Conservation (phyloP, 2,113 vertebrate genomes). For the Arvicanthis niloticus region DNA sequence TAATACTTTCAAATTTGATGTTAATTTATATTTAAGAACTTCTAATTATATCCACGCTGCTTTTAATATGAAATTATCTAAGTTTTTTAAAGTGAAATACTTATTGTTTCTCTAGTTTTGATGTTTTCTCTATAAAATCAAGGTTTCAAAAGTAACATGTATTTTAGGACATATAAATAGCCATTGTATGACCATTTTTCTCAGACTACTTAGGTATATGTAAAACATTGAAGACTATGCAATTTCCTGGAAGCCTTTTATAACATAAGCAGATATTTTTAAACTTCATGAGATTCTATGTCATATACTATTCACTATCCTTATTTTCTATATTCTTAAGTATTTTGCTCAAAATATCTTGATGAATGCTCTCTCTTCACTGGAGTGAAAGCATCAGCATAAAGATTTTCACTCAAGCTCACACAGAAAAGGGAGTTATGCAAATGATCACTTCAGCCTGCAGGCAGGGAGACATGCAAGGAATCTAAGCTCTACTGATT, state of each 20-base stretch:
- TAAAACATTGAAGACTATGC: background rate
- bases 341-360: slow-evolving; percentile 72
- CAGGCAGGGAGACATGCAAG: slow-evolving; percentile 69
- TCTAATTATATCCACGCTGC: background rate
- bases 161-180: slow-evolving; percentile 38
- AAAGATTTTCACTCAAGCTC: slow-evolving; percentile 72
- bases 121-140: slow-evolving; percentile 16
- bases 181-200: background rate
- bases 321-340: slow-evolving; percentile 45
- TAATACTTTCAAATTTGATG: slow-evolving; percentile 21
- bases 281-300: slow-evolving; percentile 34
- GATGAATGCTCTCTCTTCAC: slow-evolving; percentile 80
- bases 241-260: background rate
- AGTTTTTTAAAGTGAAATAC: slow-evolving; percentile 16
- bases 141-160: background rate
- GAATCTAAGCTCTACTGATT: slow-evolving; percentile 55
- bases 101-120: slow-evolving; percentile 9
- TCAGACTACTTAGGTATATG: background rate
- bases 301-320: slow-evolving; percentile 15
- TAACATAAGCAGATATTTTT: background rate
- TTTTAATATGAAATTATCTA: slow-evolving; percentile 44
- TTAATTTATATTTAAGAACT: background rate
- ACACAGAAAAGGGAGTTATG: slow-evolving; percentile 72
- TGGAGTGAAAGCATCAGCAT: slow-evolving; percentile 79
- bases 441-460: slow-evolving; percentile 74